phyloP scores from a whole-genome alignment of 1,140 invertebrate genomes.

The Riptortus pedestris region DNA sequence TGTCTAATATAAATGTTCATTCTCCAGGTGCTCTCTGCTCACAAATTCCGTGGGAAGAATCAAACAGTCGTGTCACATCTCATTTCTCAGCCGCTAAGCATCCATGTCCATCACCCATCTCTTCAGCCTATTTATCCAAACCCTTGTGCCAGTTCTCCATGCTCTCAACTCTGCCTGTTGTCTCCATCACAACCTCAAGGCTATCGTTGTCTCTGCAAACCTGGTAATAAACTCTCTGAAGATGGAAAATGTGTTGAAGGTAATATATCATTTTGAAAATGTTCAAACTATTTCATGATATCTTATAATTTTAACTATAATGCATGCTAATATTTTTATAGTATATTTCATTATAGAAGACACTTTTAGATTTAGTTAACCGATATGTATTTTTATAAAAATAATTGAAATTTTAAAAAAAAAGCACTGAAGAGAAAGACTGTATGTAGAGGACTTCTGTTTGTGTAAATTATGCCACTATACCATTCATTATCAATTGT shows the following conservation, averaged over 20 bases:
- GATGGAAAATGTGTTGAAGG: constrained; percentile 64
- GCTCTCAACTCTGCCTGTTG: constrained; percentile 85
- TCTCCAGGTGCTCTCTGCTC: constrained; percentile 53
- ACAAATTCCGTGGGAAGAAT: constrained; percentile 83
- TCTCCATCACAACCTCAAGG: constrained; percentile 58
- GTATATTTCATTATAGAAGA: too few species aligned
- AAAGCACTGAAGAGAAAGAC: too few species aligned
- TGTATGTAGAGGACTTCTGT: too few species aligned
- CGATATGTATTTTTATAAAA: too few species aligned
- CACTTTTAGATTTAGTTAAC: too few species aligned
- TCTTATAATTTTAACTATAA: neutral
- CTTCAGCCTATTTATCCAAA: constrained; percentile 78
- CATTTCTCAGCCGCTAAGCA: constrained; percentile 86
- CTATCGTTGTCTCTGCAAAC: constrained; percentile 82
- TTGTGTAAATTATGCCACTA: too few species aligned
- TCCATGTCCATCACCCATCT: constrained; percentile 86
- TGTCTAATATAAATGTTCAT: too few species aligned
- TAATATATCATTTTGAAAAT: constrained; percentile 30
- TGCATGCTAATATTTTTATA: neutral
- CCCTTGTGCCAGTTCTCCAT: constrained; percentile 68
- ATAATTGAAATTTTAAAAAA: too few species aligned
- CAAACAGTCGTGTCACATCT: constrained; percentile 88
- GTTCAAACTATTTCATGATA: neutral
- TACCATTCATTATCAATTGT: too few species aligned
- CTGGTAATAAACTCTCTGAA: constrained; percentile 61